phyloP scores from a whole-genome alignment of 2,113 vertebrate genomes.

The Myanophis thanlyinensis region DNA sequence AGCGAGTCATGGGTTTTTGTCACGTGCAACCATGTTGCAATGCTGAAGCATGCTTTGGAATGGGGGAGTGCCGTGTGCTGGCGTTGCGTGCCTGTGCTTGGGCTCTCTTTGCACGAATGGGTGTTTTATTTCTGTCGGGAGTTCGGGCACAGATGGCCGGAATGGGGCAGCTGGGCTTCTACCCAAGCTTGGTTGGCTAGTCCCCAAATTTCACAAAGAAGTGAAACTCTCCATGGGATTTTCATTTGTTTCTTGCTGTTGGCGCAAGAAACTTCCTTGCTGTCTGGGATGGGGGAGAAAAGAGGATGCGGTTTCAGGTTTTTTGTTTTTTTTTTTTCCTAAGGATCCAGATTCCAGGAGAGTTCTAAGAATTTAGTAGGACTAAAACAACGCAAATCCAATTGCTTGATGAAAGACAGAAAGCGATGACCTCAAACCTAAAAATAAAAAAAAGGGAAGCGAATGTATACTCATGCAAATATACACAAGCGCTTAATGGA shows the following conservation, averaged over 20 bases:
- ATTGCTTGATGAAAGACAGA: neutral
- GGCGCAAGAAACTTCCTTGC: neutral
- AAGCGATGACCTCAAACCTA: neutral
- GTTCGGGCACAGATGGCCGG: neutral
- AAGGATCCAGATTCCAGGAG: neutral
- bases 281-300: neutral
- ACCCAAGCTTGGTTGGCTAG: neutral
- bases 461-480: neutral
- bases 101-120: neutral
- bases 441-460: neutral
- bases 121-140: neutral
- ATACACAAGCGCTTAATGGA: neutral
- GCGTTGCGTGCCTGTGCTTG: neutral
- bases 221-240: neutral
- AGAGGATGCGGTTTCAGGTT: neutral
- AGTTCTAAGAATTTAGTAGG: neutral
- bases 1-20: neutral
- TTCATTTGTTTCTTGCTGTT: neutral
- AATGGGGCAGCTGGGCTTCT: neutral
- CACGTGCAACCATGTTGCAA: neutral
- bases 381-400: neutral
- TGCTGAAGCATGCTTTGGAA: neutral
- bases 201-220: neutral
- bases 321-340: too few species aligned
- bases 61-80: too few species aligned